A percentile compares a stretch with the other conserved stretches of the same genome.
Conservation (phyloP, 2,888 invertebrate genomes). For the Pterobdella sp. region DNA sequence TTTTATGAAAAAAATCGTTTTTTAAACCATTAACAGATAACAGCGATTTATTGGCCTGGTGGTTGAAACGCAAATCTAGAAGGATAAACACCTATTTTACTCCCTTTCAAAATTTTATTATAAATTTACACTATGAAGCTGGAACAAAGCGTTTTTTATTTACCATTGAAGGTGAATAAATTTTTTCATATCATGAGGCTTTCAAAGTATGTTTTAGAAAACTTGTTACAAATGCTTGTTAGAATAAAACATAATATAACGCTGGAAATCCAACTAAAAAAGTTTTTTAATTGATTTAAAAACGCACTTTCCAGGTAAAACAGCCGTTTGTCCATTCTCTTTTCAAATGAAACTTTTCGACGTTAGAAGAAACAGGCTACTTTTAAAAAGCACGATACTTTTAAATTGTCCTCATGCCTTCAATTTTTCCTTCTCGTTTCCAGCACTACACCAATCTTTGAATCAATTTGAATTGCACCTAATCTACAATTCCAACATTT, state of each 20-base stretch:
- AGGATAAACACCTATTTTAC: neutral
- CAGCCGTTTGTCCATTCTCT: neutral
- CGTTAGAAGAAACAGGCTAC: neutral
- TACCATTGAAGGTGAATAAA: neutral
- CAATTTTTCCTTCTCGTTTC: neutral
- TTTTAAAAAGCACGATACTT: neutral
- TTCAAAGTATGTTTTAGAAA: too few species aligned
- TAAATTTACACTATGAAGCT: neutral
- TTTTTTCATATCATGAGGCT: too few species aligned
- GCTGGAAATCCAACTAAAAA: too few species aligned
- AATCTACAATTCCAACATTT: neutral
- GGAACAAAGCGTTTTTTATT: neutral
- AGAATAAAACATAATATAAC: too few species aligned
- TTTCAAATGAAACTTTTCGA: conserved; percentile 13
- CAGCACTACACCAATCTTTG: neutral
- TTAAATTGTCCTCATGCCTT: neutral
- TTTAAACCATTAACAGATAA: neutral
- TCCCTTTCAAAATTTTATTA: neutral
- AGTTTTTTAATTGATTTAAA: too few species aligned
- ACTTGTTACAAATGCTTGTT: too few species aligned
- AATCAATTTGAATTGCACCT: neutral
- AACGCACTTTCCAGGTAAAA: neutral
- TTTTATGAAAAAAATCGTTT: too few species aligned
- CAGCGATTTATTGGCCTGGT: neutral
- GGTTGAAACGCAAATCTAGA: neutral